These are phyloP conservation scores for Lanius collurio DNA, from an alignment of 2,113 vertebrate genomes.

Conservation along the genomic window DNA sequence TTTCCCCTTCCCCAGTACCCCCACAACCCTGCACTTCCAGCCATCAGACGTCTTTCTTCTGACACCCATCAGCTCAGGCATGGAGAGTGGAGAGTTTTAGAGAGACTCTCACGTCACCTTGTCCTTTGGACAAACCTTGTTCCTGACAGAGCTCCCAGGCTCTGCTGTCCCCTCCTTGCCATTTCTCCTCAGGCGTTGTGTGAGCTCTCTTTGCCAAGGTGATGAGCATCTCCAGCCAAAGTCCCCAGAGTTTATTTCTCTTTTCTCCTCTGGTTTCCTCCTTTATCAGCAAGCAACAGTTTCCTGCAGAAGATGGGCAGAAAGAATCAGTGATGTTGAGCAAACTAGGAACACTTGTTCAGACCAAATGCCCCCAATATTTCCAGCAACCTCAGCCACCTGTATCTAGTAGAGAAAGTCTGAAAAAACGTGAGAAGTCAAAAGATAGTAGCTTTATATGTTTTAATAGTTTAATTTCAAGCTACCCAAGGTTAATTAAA, in stretches of 20 bases:
- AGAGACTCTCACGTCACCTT: fast-evolving
- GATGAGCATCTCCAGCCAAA: background rate
- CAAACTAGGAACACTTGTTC: background rate
- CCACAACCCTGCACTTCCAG: background rate
- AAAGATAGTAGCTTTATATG: background rate
- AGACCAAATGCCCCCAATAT: background rate
- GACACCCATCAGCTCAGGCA: fast-evolving
- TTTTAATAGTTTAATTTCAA: background rate
- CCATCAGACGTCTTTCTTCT: background rate
- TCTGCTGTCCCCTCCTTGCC: background rate
- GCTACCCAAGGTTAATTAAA: background rate
- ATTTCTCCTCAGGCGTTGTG: background rate
- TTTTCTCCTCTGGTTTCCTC: background rate
- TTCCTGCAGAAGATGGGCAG: background rate
- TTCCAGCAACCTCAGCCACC: background rate
- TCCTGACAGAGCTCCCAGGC: background rate
- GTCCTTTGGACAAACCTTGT: background rate
- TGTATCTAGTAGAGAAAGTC: background rate
- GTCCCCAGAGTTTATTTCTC: background rate
- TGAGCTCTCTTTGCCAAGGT: background rate
- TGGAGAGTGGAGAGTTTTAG: background rate
- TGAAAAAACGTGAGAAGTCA: background rate
- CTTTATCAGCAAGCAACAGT: background rate
- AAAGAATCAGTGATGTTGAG: background rate
- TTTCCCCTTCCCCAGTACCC: background rate